Evolutionary conservation across 2,888 invertebrate species (phyloP), one percentile per base, ranked within the genome.

Genomic region (Pollenia labialis): DNA sequence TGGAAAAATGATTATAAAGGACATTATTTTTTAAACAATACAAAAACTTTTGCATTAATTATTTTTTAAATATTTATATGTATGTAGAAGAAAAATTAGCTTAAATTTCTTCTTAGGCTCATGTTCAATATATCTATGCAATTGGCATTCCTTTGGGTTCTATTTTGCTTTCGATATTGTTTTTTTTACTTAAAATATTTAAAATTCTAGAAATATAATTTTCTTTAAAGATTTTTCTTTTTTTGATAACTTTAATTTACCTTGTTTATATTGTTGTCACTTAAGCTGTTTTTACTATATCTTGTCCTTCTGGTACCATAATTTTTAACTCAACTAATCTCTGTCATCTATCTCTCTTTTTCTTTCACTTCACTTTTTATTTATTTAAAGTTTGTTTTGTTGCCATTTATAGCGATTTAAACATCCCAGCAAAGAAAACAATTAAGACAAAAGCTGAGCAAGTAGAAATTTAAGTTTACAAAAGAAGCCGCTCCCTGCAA

Each of bases 231-330:
- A 7, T 18, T 58, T 23, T 23, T 54, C 50, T 18, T 42, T 18
- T 16, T 48, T 11, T 18, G 23, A 60, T 52, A 4, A 52, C 12
- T 64, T 81, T 46, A 56, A 64, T 66, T 66, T 72, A 46, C 12
- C 42, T 81, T 56, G 10, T 72, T 74, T 66, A 72, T 50, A 32
- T 56, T 69, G 62, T 64, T 76, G 69, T 62, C 75, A 76, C 18
- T 82, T 76, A 40, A 44, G 44, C 18, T 76, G 68, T 62, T 32
- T 18, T 62, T 60, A 8, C 48, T 68, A 18, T 42, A 14, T 44
- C 48, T 82, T 75, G 52, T 81, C 85, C 85, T 76, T 81, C 76
- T 81, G 85, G 82, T 69, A 40, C 79, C 58, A 79, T 83, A 86
- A 83, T 86, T 83, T 83, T 71, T 66, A 80, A 71, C 50, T 64